Evolutionary conservation across 2,113 vertebrate genomes (phyloP).

Genomic region (Mustela lutreola): DNA sequence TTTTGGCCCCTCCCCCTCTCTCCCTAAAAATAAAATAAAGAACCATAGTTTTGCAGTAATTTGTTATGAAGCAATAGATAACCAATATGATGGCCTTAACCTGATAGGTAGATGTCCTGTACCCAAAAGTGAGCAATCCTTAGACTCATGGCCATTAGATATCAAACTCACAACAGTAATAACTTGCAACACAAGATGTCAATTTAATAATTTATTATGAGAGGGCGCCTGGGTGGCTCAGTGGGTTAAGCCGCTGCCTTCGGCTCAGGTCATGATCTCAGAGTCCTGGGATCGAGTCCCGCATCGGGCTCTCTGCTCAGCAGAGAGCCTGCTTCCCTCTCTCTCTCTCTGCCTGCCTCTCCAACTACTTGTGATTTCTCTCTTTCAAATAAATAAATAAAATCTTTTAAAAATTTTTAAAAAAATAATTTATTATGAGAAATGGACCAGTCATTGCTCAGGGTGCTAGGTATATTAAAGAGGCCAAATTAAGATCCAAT

Average conservation of each 20-base stretch:
- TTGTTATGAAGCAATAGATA: background rate
- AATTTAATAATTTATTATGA: conserved; percentile 3
- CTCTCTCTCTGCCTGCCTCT: too few relatives aligned
- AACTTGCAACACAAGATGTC: background rate
- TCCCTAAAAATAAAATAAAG: background rate
- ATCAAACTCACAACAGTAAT: background rate
- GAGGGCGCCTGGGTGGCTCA: background rate
- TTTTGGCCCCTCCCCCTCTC: too few relatives aligned
- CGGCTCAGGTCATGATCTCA: too few relatives aligned
- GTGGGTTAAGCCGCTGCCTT: too few relatives aligned
- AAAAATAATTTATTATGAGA: background rate
- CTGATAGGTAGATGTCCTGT: background rate
- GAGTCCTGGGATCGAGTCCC: too few relatives aligned
- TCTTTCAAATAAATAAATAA: too few relatives aligned
- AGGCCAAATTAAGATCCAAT: conserved; percentile 1
- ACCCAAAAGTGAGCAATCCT: background rate
- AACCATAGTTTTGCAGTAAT: background rate
- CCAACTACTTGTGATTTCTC: too few relatives aligned
- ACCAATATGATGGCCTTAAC: background rate
- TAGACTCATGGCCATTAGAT: background rate
- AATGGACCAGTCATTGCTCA: background rate
- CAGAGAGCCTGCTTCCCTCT: too few relatives aligned
- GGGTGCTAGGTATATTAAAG: conserved; percentile 13
- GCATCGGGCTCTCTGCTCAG: too few relatives aligned
- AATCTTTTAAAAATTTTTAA: too few relatives aligned